Conservation (phyloP, 2,113 vertebrate species). For the Rostratula benghalensis region DNA sequence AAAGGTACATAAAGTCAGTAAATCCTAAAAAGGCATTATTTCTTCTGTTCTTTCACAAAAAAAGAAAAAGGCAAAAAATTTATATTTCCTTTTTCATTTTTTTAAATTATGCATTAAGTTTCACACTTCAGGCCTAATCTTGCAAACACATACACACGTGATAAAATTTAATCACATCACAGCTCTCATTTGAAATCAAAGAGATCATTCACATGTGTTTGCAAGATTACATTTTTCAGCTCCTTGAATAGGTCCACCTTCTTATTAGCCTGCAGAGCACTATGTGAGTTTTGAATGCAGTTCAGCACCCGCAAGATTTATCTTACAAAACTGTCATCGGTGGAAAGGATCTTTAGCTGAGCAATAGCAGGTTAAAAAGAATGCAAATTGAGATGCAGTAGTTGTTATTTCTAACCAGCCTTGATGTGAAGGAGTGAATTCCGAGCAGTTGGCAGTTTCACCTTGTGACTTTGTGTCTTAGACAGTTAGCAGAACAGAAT, state of each 20-base stretch:
- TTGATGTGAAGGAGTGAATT: background rate
- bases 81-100: background rate
- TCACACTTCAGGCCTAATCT: background rate
- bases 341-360: background rate
- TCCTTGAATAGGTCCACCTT: background rate
- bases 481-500: background rate
- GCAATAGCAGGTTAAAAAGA: background rate
- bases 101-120: background rate
- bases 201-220: background rate
- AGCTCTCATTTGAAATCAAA: background rate
- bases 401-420: background rate
- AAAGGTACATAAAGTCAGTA: background rate
- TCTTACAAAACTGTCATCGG: background rate
- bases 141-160: background rate
- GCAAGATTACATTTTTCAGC: background rate
- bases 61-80: no score
- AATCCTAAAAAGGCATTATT: background rate
- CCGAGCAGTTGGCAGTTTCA: slow-evolving; percentile 2
- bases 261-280: background rate
- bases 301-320: background rate
- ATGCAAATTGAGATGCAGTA: background rate
- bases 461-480: background rate
- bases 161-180: background rate
- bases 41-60: background rate
- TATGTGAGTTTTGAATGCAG: background rate